A percentile compares a stretch with the other conserved stretches of the same genome.
These are phyloP conservation scores for Copidosoma floridanum DNA, from an alignment of 1,140 invertebrate species.

Conservation along the genomic window DNA sequence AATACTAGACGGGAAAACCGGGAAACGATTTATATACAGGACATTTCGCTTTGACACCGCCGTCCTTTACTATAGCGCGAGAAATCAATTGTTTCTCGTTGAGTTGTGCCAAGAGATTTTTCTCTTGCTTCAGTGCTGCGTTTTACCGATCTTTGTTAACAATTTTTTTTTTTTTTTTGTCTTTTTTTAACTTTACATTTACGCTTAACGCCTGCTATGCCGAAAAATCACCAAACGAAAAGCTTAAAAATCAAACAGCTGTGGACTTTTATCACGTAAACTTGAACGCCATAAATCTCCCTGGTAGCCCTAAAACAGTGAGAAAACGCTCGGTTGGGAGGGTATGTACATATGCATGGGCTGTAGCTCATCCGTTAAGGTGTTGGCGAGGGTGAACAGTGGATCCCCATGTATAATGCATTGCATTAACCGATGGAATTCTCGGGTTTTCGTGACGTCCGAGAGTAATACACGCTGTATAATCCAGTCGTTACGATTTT, in stretches of 20 bases:
- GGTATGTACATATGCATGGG: too few species aligned
- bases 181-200: too few species aligned
- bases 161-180: slow-evolving; percentile 23
- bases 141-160: too few species aligned
- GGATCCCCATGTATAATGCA: slow-evolving; percentile 41
- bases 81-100: slow-evolving; percentile 16
- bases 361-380: slow-evolving; percentile 3
- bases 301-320: too few species aligned
- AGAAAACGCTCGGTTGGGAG: neutral
- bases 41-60: slow-evolving; percentile 11
- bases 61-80: neutral
- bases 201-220: too few species aligned
- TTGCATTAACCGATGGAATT: slow-evolving; percentile 41
- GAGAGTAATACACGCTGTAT: slow-evolving; percentile 23
- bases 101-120: neutral
- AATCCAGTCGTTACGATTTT: too few species aligned
- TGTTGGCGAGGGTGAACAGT: slow-evolving; percentile 1
- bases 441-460: neutral
- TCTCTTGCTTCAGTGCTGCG: too few species aligned
- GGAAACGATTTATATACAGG: neutral
- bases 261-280: too few species aligned
- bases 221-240: too few species aligned
- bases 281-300: slow-evolving; percentile 6
- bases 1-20: neutral
- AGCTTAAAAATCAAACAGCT: too few species aligned